phyloP scores from a whole-genome alignment of 2,113 vertebrate genomes.

The Melanerpes aurifrons region DNA sequence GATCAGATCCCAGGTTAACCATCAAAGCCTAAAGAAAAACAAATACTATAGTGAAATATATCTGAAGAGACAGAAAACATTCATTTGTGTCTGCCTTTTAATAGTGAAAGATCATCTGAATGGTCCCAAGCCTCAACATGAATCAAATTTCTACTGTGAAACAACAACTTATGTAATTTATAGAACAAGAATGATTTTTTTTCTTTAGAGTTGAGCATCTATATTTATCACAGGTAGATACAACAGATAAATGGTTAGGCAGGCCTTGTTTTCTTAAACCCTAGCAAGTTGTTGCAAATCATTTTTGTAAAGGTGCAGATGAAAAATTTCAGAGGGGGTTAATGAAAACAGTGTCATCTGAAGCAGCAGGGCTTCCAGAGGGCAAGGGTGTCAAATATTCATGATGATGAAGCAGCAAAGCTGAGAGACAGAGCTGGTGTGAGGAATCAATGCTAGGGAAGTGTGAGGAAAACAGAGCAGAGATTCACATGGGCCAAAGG shows the following conservation, averaged over 20 bases:
- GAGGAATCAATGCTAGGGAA: not conserved
- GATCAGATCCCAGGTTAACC: constrained; percentile 95
- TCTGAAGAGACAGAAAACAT: constrained; percentile 1
- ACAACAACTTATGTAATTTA: not conserved
- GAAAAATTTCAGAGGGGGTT: not conserved
- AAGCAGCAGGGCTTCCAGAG: not conserved
- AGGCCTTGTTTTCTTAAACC: not conserved
- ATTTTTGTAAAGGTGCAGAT: not conserved
- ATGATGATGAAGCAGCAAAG: not conserved
- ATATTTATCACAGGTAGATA: not conserved
- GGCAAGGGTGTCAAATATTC: not conserved
- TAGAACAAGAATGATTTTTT: not conserved
- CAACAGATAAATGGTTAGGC: not conserved
- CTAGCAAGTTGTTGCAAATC: not conserved
- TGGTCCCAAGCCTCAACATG: not conserved
- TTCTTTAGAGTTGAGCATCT: not conserved
- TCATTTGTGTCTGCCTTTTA: not conserved
- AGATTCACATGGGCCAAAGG: not conserved
- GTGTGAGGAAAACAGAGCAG: not conserved
- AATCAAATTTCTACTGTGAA: constrained; percentile 12
- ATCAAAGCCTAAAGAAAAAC: constrained; percentile 87
- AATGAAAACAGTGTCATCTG: not conserved
- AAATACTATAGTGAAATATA: constrained; percentile 9
- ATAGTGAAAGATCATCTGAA: not conserved
- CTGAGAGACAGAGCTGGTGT: not conserved